phyloP scores from a whole-genome alignment of 1,140 invertebrate species.

The Drosophila guanche region DNA sequence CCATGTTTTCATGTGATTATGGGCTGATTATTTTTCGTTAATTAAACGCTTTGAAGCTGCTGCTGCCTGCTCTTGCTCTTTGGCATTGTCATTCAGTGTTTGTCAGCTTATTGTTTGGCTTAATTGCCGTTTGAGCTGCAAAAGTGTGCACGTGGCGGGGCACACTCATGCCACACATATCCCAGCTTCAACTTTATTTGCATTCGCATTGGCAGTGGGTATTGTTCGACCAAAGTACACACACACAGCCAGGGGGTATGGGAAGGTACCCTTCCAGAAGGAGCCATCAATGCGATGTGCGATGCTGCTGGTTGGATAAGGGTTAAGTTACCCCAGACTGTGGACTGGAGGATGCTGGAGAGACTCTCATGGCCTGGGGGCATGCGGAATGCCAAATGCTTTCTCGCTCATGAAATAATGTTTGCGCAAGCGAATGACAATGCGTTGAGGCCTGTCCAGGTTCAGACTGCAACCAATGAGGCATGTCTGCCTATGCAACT shows the following conservation, averaged over 20 bases:
- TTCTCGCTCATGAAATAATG: constrained; percentile 61
- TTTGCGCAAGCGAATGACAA: constrained; percentile 77
- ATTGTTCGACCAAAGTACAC: constrained; percentile 71
- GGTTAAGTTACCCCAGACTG: neutral
- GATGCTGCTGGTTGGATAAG: constrained; percentile 2
- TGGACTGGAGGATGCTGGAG: constrained; percentile 2
- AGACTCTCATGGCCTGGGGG: constrained; percentile 24
- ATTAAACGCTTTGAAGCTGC: constrained; percentile 17
- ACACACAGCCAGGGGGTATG: constrained; percentile 12
- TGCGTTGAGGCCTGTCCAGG: constrained; percentile 28
- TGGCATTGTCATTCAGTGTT: constrained; percentile 54
- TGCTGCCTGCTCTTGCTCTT: too few species aligned
- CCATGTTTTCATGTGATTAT: too few species aligned
- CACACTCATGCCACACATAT: constrained; percentile 22
- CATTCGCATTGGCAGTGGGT: constrained; percentile 8
- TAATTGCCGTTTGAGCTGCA: constrained; percentile 74
- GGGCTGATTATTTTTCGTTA: too few species aligned
- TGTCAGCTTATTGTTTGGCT: constrained; percentile 75
- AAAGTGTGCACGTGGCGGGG: constrained; percentile 34
- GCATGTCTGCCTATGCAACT: constrained; percentile 73
- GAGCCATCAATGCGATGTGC: constrained; percentile 20
- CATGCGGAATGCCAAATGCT: constrained; percentile 51
- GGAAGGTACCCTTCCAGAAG: too few species aligned
- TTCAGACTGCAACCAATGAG: constrained; percentile 47
- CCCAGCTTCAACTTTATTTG: constrained; percentile 1